These are phyloP conservation scores for Alviniconcha marisindica DNA, from an alignment of 1,140 invertebrate genomes.

Conservation along the genomic window DNA sequence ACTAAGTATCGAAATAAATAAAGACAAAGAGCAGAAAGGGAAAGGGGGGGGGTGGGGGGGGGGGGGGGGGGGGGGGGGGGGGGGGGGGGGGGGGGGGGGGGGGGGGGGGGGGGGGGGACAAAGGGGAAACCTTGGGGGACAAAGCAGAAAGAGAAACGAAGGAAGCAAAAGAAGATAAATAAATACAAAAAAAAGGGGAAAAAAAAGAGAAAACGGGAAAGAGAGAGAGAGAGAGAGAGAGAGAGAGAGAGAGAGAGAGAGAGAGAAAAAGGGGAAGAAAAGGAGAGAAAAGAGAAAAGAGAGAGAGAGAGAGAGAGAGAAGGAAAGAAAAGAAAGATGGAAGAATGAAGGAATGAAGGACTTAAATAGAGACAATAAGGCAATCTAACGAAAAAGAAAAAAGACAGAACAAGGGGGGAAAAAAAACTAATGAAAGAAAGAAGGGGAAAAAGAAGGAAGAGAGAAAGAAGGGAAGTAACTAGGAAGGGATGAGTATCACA, in stretches of 20 bases:
- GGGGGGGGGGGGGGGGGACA: no score
- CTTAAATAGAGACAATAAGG: neutral
- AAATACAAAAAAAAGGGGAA: no score
- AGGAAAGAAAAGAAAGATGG: neutral
- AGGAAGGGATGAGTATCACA: no score
- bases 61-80: no score
- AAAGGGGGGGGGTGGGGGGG: no score
- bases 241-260: neutral
- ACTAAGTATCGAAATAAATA: no score
- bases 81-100: no score
- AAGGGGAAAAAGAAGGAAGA: neutral
- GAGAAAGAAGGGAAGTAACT: neutral
- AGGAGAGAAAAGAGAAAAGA: neutral
- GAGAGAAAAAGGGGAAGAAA: neutral
- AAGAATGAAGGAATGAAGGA: neutral
- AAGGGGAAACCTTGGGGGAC: no score
- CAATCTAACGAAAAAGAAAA: neutral
- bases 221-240: neutral
- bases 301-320: neutral
- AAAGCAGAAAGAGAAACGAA: no score
- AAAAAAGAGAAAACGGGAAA: neutral
- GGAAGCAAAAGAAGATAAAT: no score
- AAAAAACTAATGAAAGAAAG: neutral
- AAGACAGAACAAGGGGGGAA: conserved; percentile 1
- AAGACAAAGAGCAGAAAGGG: no score